phyloP scores from a whole-genome alignment of 2,888 invertebrate species.

The Diaperis boleti region DNA sequence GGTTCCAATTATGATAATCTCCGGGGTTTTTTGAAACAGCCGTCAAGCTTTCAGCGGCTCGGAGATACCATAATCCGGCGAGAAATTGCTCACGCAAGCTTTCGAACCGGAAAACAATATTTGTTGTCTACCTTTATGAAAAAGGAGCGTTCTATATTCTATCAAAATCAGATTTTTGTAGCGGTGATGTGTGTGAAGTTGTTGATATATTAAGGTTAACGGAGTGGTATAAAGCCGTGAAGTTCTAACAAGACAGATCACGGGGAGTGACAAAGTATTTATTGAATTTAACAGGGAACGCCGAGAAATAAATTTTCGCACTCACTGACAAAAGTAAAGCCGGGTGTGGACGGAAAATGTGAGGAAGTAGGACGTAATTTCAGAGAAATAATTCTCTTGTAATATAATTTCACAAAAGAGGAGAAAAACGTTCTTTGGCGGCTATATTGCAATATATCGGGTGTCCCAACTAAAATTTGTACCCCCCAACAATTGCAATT shows the following conservation, averaged over 20 bases:
- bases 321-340: too few species aligned
- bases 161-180: slow-evolving; percentile 21
- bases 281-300: background rate
- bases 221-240: background rate
- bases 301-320: background rate
- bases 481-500: too few species aligned
- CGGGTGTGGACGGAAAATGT: too few species aligned
- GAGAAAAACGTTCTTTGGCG: too few species aligned
- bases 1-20: slow-evolving; percentile 23
- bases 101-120: slow-evolving; percentile 38
- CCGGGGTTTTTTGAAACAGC: slow-evolving; percentile 3
- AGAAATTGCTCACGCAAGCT: slow-evolving; percentile 38
- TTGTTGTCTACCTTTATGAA: slow-evolving; percentile 33
- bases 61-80: slow-evolving; percentile 35
- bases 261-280: background rate
- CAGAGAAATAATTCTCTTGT: too few species aligned
- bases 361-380: too few species aligned
- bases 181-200: slow-evolving; percentile 1
- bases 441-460: too few species aligned
- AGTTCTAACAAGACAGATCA: background rate
- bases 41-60: slow-evolving; percentile 31
- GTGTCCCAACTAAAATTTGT: too few species aligned
- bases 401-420: too few species aligned
- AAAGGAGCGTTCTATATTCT: slow-evolving; percentile 18
- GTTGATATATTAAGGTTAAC: slow-evolving; percentile 8